Evolutionary conservation across 1,140 invertebrate species (phyloP), one percentile per base, ranked within the genome.

Genomic region (Atta cephalotes): DNA sequence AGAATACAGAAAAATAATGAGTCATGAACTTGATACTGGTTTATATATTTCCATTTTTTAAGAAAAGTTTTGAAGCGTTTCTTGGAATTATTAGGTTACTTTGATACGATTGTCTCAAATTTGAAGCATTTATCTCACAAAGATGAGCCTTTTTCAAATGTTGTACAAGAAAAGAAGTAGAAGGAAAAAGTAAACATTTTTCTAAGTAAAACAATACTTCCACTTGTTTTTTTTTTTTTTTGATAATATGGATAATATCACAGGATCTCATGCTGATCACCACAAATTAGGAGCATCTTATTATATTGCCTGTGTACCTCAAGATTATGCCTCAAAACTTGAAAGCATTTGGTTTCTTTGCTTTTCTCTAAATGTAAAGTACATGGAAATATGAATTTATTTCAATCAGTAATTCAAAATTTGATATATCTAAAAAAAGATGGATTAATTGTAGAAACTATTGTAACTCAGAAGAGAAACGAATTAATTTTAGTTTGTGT

Each of bases 231-330:
- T 21, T 21, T 21, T 79, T 18, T 81, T 68, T 53, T 70, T 68
- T 58, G 78, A 81, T 9, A 28, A 81, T 68, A 53, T 81, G 49
- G 78, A 81, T 25, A 70, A 81, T 56, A 65, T 51, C n/a, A 68
- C 31, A 70, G 49, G 78, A 4, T 81, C 65, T 28, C 78, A 81
- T 81, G 53, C 31, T 58, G 21, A 25, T 31, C 39, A 68, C 9
- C 21, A 81, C 12, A 58, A 81, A 81, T n/a, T 81, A 51, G 78
- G 51, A 62, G 49, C 63, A 49, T 25, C 70, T 58, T 81, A 81
- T 68, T 81, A 53, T 35, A 45, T 80, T 56, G 21, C 39, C 10
- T 80, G 39, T 31, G 14, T 58, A 14, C 78, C 78, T 68, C 25
- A 63, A 21, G 49, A 16, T n/a, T 81, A 81, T 62, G 60, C 28